These are phyloP conservation scores for Falco peregrinus DNA, from an alignment of 2,797 vertebrate genomes.

Conservation along the genomic window DNA sequence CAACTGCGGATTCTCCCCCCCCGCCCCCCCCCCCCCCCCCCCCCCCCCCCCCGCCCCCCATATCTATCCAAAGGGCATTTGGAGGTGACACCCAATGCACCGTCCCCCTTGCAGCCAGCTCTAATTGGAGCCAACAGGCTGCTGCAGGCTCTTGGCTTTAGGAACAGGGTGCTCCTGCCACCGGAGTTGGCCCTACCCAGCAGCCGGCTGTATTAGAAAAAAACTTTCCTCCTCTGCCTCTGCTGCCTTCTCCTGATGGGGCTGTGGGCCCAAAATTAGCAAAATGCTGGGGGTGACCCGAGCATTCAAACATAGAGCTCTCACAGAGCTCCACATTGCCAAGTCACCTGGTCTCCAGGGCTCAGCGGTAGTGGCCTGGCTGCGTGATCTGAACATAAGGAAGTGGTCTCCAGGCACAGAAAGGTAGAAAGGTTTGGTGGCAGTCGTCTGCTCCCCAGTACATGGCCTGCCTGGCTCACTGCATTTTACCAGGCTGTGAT, in stretches of 20 bases:
- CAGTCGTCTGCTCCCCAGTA: not conserved
- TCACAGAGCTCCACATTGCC: not conserved
- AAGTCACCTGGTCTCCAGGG: not conserved
- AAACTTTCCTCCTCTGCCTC: not conserved
- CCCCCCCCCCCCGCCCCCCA: too few species aligned
- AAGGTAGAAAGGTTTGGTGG: not conserved
- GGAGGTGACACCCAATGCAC: conserved; percentile 71
- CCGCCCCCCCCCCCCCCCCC: not conserved
- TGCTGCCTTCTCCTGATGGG: not conserved
- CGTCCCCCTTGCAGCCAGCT: conserved; percentile 10
- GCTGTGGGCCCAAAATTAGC: not conserved
- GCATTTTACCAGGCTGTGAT: not conserved
- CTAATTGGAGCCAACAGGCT: not conserved
- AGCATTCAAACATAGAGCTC: not conserved
- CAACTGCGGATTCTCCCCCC: conserved; percentile 86
- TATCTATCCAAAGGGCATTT: conserved; percentile 76
- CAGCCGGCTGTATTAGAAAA: not conserved
- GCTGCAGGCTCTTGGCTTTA: not conserved
- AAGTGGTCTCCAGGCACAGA: not conserved
- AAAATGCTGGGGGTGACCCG: not conserved
- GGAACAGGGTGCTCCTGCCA: not conserved
- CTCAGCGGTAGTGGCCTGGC: accelerated
- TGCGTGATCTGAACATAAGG: accelerated
- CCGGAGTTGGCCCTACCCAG: not conserved
- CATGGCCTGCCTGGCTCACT: not conserved